These are phyloP conservation scores for Tetranychus truncatus DNA, from an alignment of 2,888 invertebrate species.

Conservation along the genomic window DNA sequence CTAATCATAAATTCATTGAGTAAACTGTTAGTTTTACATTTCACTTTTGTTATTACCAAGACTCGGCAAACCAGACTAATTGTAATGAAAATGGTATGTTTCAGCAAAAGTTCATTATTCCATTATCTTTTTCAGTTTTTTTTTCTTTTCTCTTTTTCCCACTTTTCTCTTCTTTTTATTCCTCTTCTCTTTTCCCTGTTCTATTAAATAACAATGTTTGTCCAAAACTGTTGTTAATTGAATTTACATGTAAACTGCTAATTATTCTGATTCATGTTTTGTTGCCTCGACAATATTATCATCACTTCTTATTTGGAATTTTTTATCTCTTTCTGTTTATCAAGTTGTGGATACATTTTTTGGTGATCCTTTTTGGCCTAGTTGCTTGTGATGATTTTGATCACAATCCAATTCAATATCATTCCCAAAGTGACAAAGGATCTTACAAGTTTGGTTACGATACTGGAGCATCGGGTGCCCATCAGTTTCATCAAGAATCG, in stretches of 20 bases:
- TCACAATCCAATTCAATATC: slow-evolving; percentile 25
- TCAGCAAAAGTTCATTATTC: not conserved
- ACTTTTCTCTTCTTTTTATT: too few species aligned
- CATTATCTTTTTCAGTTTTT: not conserved
- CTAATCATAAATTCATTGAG: too few species aligned
- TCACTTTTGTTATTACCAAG: too few species aligned
- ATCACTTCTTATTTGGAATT: not conserved
- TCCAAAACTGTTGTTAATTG: not conserved
- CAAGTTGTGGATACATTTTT: not conserved
- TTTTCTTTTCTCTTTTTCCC: not conserved
- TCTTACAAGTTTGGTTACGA: slow-evolving; percentile 27
- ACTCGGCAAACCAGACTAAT: not conserved
- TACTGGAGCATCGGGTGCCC: slow-evolving; percentile 26
- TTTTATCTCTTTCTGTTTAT: not conserved
- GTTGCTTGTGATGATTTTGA: slow-evolving; percentile 15
- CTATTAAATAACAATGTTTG: not conserved
- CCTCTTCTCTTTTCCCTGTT: not conserved
- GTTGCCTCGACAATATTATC: not conserved
- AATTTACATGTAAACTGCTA: not conserved
- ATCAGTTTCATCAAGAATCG: slow-evolving; percentile 25
- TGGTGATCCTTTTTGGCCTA: not conserved
- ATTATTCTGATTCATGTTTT: not conserved
- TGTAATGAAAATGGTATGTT: not conserved
- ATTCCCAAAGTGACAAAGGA: slow-evolving; percentile 23
- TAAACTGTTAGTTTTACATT: too few species aligned